Conservation (phyloP, 2,113 vertebrate genomes). For the Dromiciops gliroides region DNA sequence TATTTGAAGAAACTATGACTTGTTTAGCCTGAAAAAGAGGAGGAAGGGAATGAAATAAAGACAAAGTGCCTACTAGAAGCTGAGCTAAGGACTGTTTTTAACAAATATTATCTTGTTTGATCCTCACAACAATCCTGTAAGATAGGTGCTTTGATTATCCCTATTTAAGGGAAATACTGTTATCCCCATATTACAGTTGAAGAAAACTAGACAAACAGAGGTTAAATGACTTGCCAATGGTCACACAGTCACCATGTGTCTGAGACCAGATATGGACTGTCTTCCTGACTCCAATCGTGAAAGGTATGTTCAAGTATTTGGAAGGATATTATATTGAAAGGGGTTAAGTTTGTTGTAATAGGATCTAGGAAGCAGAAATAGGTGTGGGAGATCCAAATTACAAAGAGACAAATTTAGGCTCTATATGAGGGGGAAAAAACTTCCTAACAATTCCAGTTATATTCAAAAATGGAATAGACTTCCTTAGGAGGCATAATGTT, state of each 20-base stretch:
- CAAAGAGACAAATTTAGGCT: neutral
- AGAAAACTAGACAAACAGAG: too few relatives aligned
- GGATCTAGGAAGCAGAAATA: neutral
- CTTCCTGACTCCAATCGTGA: neutral
- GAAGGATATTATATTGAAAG: neutral
- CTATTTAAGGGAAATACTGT: neutral
- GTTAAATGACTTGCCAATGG: neutral
- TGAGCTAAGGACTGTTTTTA: neutral
- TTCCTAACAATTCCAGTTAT: neutral
- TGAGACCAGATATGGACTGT: neutral
- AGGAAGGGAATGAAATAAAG: neutral
- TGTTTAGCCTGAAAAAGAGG: too few relatives aligned
- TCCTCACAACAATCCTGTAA: neutral
- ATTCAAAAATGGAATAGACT: neutral
- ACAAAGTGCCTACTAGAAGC: neutral
- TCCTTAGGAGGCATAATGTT: neutral
- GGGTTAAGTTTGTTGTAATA: neutral
- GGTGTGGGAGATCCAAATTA: neutral
- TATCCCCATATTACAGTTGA: neutral
- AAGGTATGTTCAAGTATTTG: neutral
- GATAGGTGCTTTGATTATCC: too few relatives aligned
- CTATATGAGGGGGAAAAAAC: neutral
- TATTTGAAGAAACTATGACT: too few relatives aligned
- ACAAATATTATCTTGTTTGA: neutral
- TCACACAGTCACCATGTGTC: neutral